Evolutionary conservation across 2,113 vertebrate genomes (phyloP), one percentile per base, ranked within the genome.

Genomic region (Colistium nudipinnis): DNA sequence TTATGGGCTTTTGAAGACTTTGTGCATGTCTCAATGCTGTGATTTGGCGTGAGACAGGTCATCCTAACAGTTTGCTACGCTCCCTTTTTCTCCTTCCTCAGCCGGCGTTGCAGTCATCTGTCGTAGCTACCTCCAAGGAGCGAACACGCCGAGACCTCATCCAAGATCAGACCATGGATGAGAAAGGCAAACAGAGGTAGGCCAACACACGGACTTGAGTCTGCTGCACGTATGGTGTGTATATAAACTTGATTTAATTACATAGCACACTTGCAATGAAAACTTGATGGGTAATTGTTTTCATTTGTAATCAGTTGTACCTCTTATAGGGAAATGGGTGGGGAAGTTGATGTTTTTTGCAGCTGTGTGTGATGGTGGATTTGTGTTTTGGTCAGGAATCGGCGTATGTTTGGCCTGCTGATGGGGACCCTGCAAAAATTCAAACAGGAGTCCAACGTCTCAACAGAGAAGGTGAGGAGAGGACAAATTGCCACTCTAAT

Each of bases 61-160:
- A 1, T 1, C 4, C 3, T 31, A 39, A 49, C 36, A 8, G 3
- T 68, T 33, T 25, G 8, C n/a, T n/a, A n/a, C n/a, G n/a, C n/a
- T 11, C 22, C 7, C 14, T 6, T 25, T 38, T 59, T 76, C 6
- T 78, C 70, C 52, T 36, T 4, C 70, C 45, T 53, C 33, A 99
- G 97, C 97, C 97, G 87, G 96, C 96, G 76, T 96, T 99, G 93
- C 98, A 98, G 92, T 99, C 98, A 93, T 99, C 98, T 52, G 97
- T 99, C 77, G 95, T 99, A 90, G 98, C 98, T 97, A 99, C 98
- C 97, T 99, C 98, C 95, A 99, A 99, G 93, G 97, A 99, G 72
- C 94, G 98, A 78, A 99, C 97, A 41, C 96, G 97, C 88, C 94
- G 96, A 95, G 97, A 99, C 92, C 96, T 99, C 88, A 99, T 99